Evolutionary conservation across 1,140 invertebrate genomes (phyloP).

Genomic region (Microvelia longipes): DNA sequence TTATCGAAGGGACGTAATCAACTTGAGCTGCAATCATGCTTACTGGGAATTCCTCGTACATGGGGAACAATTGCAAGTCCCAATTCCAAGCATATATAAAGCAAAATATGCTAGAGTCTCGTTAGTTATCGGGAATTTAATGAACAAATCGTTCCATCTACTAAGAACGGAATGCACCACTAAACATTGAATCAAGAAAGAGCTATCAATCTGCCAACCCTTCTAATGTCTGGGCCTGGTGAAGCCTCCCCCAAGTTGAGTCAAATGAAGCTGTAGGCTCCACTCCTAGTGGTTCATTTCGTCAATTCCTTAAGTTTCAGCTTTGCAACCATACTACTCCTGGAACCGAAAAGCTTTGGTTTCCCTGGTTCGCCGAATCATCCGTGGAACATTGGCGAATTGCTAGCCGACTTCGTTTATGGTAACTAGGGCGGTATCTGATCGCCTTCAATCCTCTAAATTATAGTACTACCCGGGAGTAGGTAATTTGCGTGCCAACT

Average conservation of each 20-base stretch:
- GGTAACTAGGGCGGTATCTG: conserved; percentile 74
- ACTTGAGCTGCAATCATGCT: conserved; percentile 67
- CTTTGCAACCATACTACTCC: conserved; percentile 80
- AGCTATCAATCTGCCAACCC: conserved; percentile 82
- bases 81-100: conserved; percentile 42
- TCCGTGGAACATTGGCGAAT: conserved; percentile 40
- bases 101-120: conserved; percentile 56
- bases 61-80: conserved; percentile 62
- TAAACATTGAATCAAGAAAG: conserved; percentile 78
- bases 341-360: conserved; percentile 70
- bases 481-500: conserved; percentile 78
- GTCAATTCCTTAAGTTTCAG: conserved; percentile 86
- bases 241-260: conserved; percentile 58
- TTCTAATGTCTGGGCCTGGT: conserved; percentile 72
- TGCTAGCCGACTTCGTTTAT: conserved; percentile 69
- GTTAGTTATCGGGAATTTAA: conserved; percentile 77
- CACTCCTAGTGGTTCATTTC: conserved; percentile 77
- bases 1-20: conserved; percentile 78
- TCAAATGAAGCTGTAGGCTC: conserved; percentile 86
- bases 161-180: conserved; percentile 84
- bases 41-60: conserved; percentile 83
- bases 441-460: conserved; percentile 55
- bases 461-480: conserved; percentile 53
- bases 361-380: conserved; percentile 44
- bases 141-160: conserved; percentile 58